Percentiles rank a stretch among this genome's conserved stretches.
Conservation (phyloP, 2,888 invertebrate genomes). For the Stenodema calcarata region DNA sequence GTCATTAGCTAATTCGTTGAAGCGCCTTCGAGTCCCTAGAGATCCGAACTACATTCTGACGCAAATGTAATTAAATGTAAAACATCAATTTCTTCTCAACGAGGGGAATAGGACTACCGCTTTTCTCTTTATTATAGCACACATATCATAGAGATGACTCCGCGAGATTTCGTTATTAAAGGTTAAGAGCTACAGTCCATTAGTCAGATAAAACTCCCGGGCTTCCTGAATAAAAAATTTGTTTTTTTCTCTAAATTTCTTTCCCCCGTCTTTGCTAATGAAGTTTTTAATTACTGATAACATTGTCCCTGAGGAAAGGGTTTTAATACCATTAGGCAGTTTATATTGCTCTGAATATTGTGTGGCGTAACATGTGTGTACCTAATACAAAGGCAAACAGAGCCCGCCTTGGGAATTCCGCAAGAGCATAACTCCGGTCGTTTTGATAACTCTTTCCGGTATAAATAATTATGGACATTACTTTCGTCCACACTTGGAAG, state of each 20-base stretch:
- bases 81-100: not conserved
- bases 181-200: not conserved
- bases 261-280: not conserved
- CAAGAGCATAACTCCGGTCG: not conserved
- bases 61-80: not conserved
- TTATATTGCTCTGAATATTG: not conserved
- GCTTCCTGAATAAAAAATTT: not conserved
- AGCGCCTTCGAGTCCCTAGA: not conserved
- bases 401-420: not conserved
- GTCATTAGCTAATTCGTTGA: not conserved
- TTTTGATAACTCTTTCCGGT: not conserved
- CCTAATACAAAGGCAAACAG: not conserved
- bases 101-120: not conserved
- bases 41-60: not conserved
- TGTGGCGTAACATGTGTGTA: not conserved
- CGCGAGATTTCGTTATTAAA: slow-evolving; percentile 5
- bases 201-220: not conserved
- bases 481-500: no score
- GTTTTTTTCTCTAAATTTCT: not conserved
- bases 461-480: no score
- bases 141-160: not conserved
- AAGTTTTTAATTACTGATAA: not conserved
- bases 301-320: not conserved
- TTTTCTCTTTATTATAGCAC: not conserved
- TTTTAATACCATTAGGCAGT: not conserved